A percentile compares a stretch with the other conserved stretches of the same genome.
Conservation (phyloP, 2,797 vertebrate species). For the Catharus ustulatus region DNA sequence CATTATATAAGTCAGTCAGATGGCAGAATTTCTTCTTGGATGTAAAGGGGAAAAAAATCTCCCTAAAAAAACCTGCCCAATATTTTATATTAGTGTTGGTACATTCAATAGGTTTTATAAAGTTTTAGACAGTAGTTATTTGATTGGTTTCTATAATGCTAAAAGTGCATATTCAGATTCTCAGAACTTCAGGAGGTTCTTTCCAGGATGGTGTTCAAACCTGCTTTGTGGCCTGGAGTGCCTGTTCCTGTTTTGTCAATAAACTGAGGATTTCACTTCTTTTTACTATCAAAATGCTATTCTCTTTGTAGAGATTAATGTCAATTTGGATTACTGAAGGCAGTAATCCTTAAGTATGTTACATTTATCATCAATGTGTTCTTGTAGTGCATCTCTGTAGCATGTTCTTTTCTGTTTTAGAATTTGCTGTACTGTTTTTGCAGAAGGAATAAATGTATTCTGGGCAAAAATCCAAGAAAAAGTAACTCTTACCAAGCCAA, state of each 20-base stretch:
- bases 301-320: neutral
- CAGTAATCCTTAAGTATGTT: neutral
- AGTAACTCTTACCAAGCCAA: slow-evolving; percentile 38
- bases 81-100: neutral
- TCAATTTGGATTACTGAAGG: neutral
- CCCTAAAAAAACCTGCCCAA: neutral
- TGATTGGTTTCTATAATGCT: neutral
- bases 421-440: neutral
- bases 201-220: neutral
- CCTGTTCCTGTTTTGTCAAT: neutral
- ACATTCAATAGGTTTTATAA: neutral
- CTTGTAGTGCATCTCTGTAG: neutral
- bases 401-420: neutral
- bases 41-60: neutral
- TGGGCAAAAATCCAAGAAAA: slow-evolving; percentile 48
- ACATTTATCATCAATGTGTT: neutral
- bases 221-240: neutral
- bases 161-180: neutral
- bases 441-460: slow-evolving; percentile 31
- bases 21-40: neutral
- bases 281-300: neutral
- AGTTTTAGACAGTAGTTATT: neutral
- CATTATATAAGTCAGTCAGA: neutral
- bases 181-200: neutral
- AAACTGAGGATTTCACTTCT: neutral